Evolutionary conservation across 2,888 invertebrate genomes (phyloP), one percentile per base, ranked within the genome.

Genomic region (Drosophila trichaetosa): DNA sequence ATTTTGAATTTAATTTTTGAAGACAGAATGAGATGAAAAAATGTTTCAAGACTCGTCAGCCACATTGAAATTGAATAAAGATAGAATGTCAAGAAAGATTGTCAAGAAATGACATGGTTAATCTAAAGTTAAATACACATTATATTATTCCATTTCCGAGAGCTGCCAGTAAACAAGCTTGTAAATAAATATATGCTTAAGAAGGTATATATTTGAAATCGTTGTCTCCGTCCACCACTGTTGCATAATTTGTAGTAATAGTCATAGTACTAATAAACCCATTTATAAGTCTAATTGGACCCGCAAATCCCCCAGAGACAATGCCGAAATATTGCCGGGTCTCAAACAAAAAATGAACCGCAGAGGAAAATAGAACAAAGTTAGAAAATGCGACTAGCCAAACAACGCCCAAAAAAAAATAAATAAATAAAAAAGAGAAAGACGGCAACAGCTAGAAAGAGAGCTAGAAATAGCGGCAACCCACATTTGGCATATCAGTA

Each of bases 401-500:
- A 57, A 33, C 42, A 33, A 42, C 11, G 54, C 6, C 31, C 24
- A 21, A 7, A n/a, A 24, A 40, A 53, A 18, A 11, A 8, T n/a
- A 24, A 18, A 8, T 4, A 4, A 33, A 24, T 31, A 11, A 38
- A 16, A 16, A 4, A 16, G n/a, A 31, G 16, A 10, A 36, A 61
- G 31, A 31, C 18, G 11, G 31, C 1, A 18, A 27, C 18, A 8
- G 16, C 11, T 10, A n/a, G n/a, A n/a, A n/a, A n/a, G n/a, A 40
- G 4, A 38, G 46, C 16, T 8, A 4, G 21, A 48, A 53, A 48
- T 29, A 31, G 52, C 18, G 40, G 34, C 33, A 48, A 49, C 33
- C 64, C 69, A 79, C 68, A 64, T 34, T 79, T 64, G 48, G 42
- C 46, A 64, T 46, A 64, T 58, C 49, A 56, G 48, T 58, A 40